A percentile compares a stretch with the other conserved stretches of the same genome.
phyloP scores from a whole-genome alignment of 2,113 vertebrate species.

The Oreotrochilus melanogaster region DNA sequence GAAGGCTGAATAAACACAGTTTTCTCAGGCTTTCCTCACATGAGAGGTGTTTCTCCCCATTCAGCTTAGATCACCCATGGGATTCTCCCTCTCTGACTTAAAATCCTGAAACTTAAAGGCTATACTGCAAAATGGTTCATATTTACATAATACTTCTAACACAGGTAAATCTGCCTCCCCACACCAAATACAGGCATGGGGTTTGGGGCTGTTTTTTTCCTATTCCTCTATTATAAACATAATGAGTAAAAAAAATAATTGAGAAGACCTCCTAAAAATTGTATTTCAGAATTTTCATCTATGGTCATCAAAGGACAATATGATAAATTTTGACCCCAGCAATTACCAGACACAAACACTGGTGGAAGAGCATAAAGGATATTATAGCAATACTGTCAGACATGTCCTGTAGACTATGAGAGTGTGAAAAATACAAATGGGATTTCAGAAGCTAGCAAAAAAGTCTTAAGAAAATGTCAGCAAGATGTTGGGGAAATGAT shows the following conservation, averaged over 20 bases:
- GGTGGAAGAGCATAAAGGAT: background rate
- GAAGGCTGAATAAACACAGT: no score
- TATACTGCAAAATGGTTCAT: background rate
- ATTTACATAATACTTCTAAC: background rate
- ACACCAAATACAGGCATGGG: background rate
- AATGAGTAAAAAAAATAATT: background rate
- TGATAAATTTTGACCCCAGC: background rate
- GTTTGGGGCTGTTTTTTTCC: background rate
- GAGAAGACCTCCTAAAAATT: background rate
- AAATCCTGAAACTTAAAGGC: background rate
- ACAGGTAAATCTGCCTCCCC: background rate
- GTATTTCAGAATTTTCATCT: background rate
- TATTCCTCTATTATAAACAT: background rate
- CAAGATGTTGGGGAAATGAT: slow-evolving; percentile 1
- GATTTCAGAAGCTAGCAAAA: background rate
- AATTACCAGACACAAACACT: background rate
- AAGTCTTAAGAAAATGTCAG: background rate
- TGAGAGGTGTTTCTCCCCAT: background rate
- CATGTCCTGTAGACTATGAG: background rate
- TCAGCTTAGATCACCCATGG: background rate
- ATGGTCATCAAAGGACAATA: background rate
- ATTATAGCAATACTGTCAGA: background rate
- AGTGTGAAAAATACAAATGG: background rate
- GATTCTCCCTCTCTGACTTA: background rate
- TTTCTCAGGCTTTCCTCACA: no score